Conservation (phyloP, 1,140 invertebrate species). For the Epicauta chinensis region DNA sequence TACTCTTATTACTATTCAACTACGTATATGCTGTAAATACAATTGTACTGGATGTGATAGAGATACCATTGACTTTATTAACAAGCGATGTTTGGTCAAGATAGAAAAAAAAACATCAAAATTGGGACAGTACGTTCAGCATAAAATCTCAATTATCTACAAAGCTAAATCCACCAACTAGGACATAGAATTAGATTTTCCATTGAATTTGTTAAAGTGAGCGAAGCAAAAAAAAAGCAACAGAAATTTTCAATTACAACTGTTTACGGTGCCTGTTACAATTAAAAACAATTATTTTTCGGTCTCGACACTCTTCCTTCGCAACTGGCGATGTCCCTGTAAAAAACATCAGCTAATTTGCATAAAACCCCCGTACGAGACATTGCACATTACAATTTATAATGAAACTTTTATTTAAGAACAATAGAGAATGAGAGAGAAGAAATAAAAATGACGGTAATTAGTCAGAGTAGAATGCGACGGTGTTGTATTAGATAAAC, state of each 20-base stretch:
- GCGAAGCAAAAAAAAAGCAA: neutral
- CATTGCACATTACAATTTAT: constrained; percentile 21
- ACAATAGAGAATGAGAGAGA: constrained; percentile 19
- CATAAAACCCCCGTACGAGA: constrained; percentile 20
- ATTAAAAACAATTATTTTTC: constrained; percentile 26
- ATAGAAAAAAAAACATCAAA: constrained; percentile 3
- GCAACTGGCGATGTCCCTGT: too few relatives aligned
- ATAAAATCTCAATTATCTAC: constrained; percentile 11
- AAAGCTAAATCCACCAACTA: constrained; percentile 10
- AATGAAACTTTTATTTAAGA: constrained; percentile 23
- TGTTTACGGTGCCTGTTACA: constrained; percentile 13
- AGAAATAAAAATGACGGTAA: constrained; percentile 19
- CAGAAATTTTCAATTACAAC: constrained; percentile 18
- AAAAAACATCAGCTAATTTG: constrained; percentile 20
- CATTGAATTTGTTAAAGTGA: too few relatives aligned
- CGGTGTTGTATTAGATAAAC: constrained; percentile 16
- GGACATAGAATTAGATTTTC: too few relatives aligned
- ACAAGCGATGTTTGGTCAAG: neutral
- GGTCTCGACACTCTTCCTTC: neutral
- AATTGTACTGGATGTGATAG: too few relatives aligned
- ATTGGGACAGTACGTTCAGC: neutral
- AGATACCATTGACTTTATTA: too few relatives aligned
- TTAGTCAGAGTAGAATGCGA: constrained; percentile 14
- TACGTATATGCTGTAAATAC: too few relatives aligned
- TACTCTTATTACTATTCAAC: too few relatives aligned